Evolutionary conservation across 1,140 invertebrate genomes (phyloP).

Genomic region (Hydropsyche tenuis): DNA sequence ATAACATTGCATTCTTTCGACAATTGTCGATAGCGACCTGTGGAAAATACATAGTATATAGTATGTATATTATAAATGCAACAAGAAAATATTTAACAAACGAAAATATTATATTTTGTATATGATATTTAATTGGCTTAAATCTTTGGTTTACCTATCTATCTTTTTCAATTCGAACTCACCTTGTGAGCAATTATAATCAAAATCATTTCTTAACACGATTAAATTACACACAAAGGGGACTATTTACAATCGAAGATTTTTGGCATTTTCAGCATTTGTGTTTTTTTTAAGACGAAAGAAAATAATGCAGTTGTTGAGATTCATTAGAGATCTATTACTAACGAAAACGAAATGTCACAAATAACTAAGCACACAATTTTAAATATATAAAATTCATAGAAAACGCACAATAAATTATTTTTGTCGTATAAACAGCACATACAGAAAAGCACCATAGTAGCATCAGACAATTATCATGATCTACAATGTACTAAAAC

Average conservation of each 20-base stretch:
- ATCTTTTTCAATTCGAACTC: background rate
- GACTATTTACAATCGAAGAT: constrained; percentile 20
- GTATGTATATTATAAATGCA: too few species aligned
- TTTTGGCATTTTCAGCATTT: constrained; percentile 26
- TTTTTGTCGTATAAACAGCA: constrained; percentile 16
- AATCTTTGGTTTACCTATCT: constrained; percentile 20
- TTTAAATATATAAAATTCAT: constrained; percentile 20
- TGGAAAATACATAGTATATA: too few species aligned
- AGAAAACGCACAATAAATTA: background rate
- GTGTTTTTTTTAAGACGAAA: too few species aligned
- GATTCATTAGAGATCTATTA: background rate
- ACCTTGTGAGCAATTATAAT: constrained; percentile 5
- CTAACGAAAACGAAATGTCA: background rate
- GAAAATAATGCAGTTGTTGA: background rate
- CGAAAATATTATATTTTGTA: too few species aligned
- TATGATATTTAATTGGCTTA: constrained; percentile 14
- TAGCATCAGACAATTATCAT: constrained; percentile 19
- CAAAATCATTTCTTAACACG: background rate
- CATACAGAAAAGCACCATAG: constrained; percentile 38
- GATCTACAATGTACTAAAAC: constrained; percentile 10
- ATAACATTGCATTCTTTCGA: background rate
- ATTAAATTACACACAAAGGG: background rate
- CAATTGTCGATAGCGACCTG: too few species aligned
- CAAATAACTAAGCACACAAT: constrained; percentile 1
- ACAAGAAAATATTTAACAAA: too few species aligned